Evolutionary conservation across 1,140 invertebrate genomes (phyloP).

Genomic region (Diploscapter pachys): DNA sequence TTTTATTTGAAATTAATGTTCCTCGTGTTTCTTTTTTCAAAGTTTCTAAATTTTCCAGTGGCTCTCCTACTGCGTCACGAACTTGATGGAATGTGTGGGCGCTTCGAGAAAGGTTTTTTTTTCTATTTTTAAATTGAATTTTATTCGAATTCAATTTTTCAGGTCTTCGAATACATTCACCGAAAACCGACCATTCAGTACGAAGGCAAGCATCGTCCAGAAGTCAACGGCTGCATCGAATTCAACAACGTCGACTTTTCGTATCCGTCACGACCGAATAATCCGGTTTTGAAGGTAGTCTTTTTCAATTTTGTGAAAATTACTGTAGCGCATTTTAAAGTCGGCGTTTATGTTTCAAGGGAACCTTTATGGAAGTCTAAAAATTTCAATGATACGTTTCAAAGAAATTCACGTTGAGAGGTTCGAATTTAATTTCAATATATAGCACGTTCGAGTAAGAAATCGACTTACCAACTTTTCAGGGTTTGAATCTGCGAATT

Average conservation of each 20-base stretch:
- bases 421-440: too few species aligned
- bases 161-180: slow-evolving; percentile 61
- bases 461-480: slow-evolving; percentile 18
- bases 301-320: slow-evolving; percentile 40
- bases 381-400: too few species aligned
- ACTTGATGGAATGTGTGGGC: slow-evolving; percentile 61
- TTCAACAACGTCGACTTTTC: slow-evolving; percentile 62
- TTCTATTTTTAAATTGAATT: not conserved
- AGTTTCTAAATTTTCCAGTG: slow-evolving; percentile 33
- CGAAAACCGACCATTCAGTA: slow-evolving; percentile 55
- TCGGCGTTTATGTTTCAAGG: too few species aligned
- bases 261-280: slow-evolving; percentile 62
- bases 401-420: too few species aligned
- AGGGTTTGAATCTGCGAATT: slow-evolving; percentile 59
- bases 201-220: slow-evolving; percentile 36
- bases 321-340: too few species aligned
- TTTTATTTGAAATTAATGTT: slow-evolving; percentile 2
- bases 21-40: not conserved
- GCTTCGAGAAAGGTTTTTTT: slow-evolving; percentile 57
- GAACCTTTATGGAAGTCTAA: too few species aligned
- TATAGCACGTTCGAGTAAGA: too few species aligned
- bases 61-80: slow-evolving; percentile 59
- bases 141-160: not conserved
- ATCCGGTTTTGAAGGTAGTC: slow-evolving; percentile 68
- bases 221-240: slow-evolving; percentile 55